These are phyloP conservation scores for Schlechtendalia chinensis DNA, from an alignment of 1,140 invertebrate species.

Conservation along the genomic window DNA sequence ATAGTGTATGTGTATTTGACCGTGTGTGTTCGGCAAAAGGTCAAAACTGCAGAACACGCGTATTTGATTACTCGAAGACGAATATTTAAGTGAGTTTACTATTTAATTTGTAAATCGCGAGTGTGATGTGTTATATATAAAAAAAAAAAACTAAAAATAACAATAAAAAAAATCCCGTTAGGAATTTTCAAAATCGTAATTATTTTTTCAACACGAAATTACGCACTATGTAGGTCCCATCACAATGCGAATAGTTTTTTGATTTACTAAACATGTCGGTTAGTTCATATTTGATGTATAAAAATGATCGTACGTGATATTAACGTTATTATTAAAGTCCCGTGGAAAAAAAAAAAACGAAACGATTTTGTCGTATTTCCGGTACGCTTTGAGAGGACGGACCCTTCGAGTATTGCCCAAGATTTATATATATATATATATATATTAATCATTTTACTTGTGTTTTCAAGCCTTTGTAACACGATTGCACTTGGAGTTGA, in stretches of 20 bases:
- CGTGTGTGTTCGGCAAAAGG: background rate
- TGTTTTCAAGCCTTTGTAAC: slow-evolving; percentile 75
- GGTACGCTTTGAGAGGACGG: no score
- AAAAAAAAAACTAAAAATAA: background rate
- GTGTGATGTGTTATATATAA: background rate
- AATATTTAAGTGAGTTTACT: background rate
- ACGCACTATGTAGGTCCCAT: no score
- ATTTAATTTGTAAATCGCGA: background rate
- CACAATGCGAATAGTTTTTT: no score
- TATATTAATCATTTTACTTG: slow-evolving; percentile 62
- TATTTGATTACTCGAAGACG: background rate
- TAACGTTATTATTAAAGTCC: background rate
- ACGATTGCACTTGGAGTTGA: slow-evolving; percentile 73
- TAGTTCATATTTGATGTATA: background rate
- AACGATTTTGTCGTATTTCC: no score
- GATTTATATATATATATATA: no score
- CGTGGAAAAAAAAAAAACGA: no score
- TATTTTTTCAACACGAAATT: background rate
- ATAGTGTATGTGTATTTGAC: background rate
- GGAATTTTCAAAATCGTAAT: background rate
- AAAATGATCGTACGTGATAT: background rate
- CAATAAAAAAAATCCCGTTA: background rate
- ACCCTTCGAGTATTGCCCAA: no score
- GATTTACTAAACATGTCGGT: background rate
- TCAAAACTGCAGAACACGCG: background rate